phyloP scores from a whole-genome alignment of 2,113 vertebrate genomes.

The Craseonycteris thonglongyai region DNA sequence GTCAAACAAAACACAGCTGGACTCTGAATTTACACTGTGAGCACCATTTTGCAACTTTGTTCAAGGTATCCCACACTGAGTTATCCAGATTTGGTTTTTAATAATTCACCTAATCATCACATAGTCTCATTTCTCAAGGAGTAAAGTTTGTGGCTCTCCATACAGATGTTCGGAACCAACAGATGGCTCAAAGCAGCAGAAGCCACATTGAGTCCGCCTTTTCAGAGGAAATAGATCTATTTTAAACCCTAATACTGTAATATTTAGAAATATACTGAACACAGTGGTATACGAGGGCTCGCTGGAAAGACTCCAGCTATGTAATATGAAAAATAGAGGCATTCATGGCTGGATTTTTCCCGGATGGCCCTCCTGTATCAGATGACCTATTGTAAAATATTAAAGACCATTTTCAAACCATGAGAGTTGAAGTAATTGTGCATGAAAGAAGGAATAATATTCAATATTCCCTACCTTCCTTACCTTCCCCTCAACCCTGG shows the following conservation, averaged over 20 bases:
- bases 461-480: not conserved
- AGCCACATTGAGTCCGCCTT: not conserved
- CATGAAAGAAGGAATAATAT: not conserved
- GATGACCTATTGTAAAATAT: not conserved
- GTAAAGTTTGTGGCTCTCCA: not conserved
- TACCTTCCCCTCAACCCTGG: not conserved
- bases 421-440: not conserved
- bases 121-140: not conserved
- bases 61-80: not conserved
- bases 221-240: not conserved
- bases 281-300: not conserved
- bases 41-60: not conserved
- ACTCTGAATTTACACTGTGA: not conserved
- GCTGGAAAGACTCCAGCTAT: too few species aligned
- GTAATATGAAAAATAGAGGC: too few species aligned
- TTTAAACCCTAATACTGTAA: not conserved
- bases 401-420: not conserved
- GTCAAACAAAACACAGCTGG: not conserved
- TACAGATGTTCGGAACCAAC: not conserved
- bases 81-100: not conserved
- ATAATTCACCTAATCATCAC: not conserved
- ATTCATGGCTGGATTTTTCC: too few species aligned
- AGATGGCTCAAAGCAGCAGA: not conserved
- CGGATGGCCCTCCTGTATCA: too few species aligned
- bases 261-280: not conserved